phyloP scores from a whole-genome alignment of 2,888 invertebrate species.

The Theretra japonica region DNA sequence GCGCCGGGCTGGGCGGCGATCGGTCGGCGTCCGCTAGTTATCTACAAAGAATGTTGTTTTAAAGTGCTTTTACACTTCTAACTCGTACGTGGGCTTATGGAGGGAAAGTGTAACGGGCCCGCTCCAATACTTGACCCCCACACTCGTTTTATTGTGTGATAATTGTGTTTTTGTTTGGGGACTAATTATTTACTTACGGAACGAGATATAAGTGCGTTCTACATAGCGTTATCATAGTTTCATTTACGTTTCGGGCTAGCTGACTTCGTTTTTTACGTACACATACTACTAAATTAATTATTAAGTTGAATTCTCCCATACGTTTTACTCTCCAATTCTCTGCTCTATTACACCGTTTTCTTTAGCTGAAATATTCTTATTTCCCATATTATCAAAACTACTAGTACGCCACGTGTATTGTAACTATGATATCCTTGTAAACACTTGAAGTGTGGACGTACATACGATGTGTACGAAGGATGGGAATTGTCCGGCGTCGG shows the following conservation, averaged over 20 bases:
- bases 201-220: not conserved
- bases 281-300: too few species aligned
- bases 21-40: constrained; percentile 12
- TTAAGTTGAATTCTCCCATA: too few species aligned
- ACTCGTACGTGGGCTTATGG: constrained; percentile 20
- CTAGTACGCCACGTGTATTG: too few species aligned
- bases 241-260: too few species aligned
- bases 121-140: not conserved
- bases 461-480: constrained; percentile 1
- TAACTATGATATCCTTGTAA: too few species aligned
- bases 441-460: not conserved
- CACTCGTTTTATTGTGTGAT: constrained; percentile 18
- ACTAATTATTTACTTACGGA: constrained; percentile 5
- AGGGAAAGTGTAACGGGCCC: constrained; percentile 16
- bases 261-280: too few species aligned
- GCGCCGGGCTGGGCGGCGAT: not conserved
- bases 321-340: too few species aligned
- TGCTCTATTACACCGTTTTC: too few species aligned
- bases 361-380: too few species aligned
- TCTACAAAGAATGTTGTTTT: constrained; percentile 26
- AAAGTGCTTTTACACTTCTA: constrained; percentile 24
- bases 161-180: constrained; percentile 9
- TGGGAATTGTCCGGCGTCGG: not conserved
- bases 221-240: too few species aligned
- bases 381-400: too few species aligned